These are phyloP conservation scores for Apomyelois bistriatella DNA, from an alignment of 2,888 invertebrate genomes.

Conservation along the genomic window DNA sequence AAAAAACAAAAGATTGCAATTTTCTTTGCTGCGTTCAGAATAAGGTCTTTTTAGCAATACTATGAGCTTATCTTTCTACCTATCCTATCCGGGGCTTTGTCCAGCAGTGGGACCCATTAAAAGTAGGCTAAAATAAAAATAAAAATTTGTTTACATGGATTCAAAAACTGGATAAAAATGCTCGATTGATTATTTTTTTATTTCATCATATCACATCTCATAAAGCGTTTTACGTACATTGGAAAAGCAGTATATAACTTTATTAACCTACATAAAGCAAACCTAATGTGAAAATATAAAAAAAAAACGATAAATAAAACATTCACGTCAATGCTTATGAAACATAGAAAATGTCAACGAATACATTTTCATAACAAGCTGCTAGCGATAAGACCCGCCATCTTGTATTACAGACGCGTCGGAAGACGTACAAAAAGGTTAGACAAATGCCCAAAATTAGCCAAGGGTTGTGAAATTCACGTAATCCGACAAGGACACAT, in stretches of 20 bases:
- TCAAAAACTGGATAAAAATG: no score
- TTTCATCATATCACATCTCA: no score
- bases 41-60: not conserved
- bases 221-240: no score
- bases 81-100: no score
- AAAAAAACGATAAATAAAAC: not conserved
- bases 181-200: no score
- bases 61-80: not conserved
- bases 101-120: no score
- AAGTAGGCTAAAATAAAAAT: no score
- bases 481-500: constrained; percentile 52
- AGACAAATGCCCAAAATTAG: constrained; percentile 47
- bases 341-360: not conserved
- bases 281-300: not conserved
- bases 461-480: constrained; percentile 44
- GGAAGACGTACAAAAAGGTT: constrained; percentile 37
- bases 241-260: no score
- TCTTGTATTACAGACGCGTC: constrained; percentile 11
- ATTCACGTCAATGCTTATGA: not conserved
- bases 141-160: no score
- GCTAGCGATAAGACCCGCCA: constrained; percentile 2
- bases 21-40: not conserved
- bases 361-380: constrained; percentile 2
- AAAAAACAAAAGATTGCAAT: constrained; percentile 9
- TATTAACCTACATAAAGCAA: no score